Evolutionary conservation across 2,888 invertebrate genomes (phyloP).

Genomic region (Diploptera punctata): DNA sequence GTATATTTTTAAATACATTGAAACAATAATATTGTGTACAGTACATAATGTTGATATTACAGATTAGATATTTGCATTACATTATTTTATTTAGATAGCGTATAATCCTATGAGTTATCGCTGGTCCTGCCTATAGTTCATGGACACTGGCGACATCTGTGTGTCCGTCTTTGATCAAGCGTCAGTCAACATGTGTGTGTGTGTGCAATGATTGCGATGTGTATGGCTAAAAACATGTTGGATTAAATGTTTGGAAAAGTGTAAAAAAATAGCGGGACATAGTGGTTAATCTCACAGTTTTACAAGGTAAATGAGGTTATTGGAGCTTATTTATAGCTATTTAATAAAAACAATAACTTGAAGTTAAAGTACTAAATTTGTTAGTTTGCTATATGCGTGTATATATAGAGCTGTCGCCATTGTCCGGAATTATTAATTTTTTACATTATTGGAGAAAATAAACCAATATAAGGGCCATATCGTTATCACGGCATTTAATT

Average conservation of each 20-base stretch:
- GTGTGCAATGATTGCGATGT: slow-evolving; percentile 9
- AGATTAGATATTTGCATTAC: too few species aligned
- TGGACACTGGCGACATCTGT: slow-evolving; percentile 38
- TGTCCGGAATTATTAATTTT: background rate
- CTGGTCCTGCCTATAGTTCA: background rate
- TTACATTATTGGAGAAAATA: background rate
- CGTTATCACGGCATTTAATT: background rate
- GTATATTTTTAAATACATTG: too few species aligned
- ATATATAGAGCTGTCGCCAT: background rate
- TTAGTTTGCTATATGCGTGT: background rate
- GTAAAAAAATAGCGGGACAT: background rate
- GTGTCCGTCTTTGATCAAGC: slow-evolving; percentile 20
- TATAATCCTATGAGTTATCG: too few species aligned
- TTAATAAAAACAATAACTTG: background rate
- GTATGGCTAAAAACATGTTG: background rate
- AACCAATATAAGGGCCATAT: background rate
- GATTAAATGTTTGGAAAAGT: background rate
- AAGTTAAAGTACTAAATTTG: background rate
- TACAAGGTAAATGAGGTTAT: background rate
- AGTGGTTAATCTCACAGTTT: background rate
- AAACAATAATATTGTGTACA: too few species aligned
- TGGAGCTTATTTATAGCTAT: background rate
- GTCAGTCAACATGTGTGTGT: slow-evolving; percentile 41
- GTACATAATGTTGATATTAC: too few species aligned
- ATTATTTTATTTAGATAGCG: too few species aligned